Evolutionary conservation across 2,888 invertebrate species (phyloP), one percentile per base, ranked within the genome.

Genomic region (Nebria salina): DNA sequence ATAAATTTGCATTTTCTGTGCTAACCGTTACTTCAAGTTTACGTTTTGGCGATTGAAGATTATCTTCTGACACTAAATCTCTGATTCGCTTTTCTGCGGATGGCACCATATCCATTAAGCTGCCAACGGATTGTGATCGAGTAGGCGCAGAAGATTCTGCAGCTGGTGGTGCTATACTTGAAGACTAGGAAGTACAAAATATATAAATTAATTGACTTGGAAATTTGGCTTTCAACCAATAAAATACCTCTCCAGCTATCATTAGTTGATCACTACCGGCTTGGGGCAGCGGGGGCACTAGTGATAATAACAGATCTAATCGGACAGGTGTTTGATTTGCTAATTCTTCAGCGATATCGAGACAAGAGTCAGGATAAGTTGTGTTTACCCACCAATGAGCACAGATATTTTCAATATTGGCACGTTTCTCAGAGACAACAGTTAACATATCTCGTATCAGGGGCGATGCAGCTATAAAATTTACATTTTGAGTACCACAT

Each of bases 341-440:
- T 83, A 97, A 88, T 85, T 95, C 95, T 88, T 97, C 96, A 0
- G 97, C 95, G 85, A 95, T 92, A 84, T 95, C 95, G 83, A 97
- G 90, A 88, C 97, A 97, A 70, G 94, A 95, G 64, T 94, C 93
- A 83, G 93, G 93, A 86, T 95, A 96, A 0, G 94, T 94, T 85
- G 93, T 93, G 88, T 99, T 98, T 83, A 99, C 96, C 99, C 99
- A 99, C 96, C 97, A 95, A 90, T 99, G 97, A 72, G 94, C 93
- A 87, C 98, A 98, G 83, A 99, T 98, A 88, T 96, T 97, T 83
- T 96, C 95, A 84, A 99, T 97, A 85, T 95, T 96, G 8, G 98
- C 97, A 84, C 99, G 92, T 86, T 95, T 93, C 74, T 93, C 91
- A 0, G 98, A 97, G 86, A 96, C 95, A 68, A 98, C 98, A 0